These are phyloP conservation scores for Heliconius himera DNA, from an alignment of 1,140 invertebrate genomes.

Conservation along the genomic window DNA sequence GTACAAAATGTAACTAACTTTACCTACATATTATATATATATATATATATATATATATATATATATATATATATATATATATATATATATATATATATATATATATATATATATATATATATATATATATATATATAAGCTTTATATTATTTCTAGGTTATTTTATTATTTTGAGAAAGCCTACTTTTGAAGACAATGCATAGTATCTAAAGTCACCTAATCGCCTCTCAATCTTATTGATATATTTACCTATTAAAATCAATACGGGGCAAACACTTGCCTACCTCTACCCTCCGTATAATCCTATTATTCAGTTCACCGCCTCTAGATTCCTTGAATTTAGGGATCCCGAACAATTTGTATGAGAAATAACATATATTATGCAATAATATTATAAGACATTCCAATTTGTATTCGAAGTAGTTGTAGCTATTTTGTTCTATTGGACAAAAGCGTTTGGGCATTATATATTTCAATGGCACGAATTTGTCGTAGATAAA, in stretches of 20 bases:
- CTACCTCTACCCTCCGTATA: not conserved
- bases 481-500: not conserved
- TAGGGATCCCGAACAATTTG: not conserved
- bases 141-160: not conserved
- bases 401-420: not conserved
- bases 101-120: too few species aligned
- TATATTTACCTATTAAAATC: not conserved
- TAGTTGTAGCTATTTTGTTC: not conserved
- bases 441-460: not conserved
- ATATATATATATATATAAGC: too few species aligned
- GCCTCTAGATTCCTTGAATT: not conserved
- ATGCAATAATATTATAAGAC: not conserved
- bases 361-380: slow-evolving; percentile 3
- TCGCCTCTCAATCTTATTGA: not conserved
- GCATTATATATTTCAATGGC: not conserved
- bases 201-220: not conserved
- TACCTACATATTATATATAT: not conserved
- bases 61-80: too few species aligned
- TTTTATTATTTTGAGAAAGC: too few species aligned
- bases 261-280: not conserved
- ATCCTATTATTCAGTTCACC: not conserved
- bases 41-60: too few species aligned
- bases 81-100: too few species aligned
- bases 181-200: not conserved
- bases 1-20: not conserved